A percentile compares a stretch with the other conserved stretches of the same genome.
Conservation (phyloP, 35 echinoderm and acorn worm genomes). For the Lytechinus variegatus region DNA sequence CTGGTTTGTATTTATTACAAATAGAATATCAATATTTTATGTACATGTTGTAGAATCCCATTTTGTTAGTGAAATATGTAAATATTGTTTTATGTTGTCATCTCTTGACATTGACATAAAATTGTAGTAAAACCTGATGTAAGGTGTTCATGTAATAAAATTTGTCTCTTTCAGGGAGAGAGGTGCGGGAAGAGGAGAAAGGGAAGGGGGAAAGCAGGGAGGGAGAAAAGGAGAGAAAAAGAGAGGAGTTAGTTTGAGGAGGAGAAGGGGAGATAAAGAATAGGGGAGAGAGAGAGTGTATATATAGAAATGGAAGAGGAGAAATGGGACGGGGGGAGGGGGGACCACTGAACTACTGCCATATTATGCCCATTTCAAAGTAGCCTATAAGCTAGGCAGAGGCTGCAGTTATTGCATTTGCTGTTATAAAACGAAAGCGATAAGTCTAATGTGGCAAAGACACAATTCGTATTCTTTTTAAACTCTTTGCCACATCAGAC, state of each 20-base stretch:
- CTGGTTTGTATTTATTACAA: too few relatives aligned
- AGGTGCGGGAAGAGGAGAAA: neutral
- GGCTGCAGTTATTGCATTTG: too few relatives aligned
- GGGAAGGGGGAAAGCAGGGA: neutral
- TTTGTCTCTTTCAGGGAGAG: neutral
- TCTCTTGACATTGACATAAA: neutral
- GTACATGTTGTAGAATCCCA: neutral
- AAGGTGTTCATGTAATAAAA: neutral
- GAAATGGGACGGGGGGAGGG: neutral
- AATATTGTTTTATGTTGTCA: neutral
- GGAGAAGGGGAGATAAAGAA: neutral
- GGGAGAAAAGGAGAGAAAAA: neutral
- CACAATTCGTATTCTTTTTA: too few relatives aligned
- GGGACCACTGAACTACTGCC: too few relatives aligned
- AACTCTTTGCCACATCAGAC: too few relatives aligned
- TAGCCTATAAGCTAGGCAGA: too few relatives aligned
- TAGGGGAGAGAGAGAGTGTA: neutral
- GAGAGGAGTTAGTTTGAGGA: neutral
- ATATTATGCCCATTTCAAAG: too few relatives aligned
- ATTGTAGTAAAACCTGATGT: slow-evolving; percentile 1
- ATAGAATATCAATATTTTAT: too few relatives aligned
- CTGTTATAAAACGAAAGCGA: too few relatives aligned
- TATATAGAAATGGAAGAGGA: neutral
- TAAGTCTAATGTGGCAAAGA: too few relatives aligned
- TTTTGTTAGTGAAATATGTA: neutral